These are phyloP conservation scores for Cyprinodon tularosa DNA, from an alignment of 2,113 vertebrate genomes.

Conservation along the genomic window DNA sequence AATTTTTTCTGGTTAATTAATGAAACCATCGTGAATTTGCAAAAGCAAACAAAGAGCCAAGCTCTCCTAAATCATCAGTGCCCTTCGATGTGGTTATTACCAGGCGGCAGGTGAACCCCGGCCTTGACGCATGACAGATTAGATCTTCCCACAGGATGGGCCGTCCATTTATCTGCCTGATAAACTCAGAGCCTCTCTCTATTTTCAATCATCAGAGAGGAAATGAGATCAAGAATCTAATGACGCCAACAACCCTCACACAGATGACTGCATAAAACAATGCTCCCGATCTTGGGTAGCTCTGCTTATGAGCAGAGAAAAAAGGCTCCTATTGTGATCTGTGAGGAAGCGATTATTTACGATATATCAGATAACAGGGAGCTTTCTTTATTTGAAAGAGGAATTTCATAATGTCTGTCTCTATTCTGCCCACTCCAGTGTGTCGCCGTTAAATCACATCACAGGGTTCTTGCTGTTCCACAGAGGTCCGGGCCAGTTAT, in stretches of 20 bases:
- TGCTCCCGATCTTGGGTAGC: constrained; percentile 42
- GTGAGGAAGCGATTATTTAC: constrained; percentile 57
- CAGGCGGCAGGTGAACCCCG: constrained; percentile 71
- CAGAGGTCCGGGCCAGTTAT: constrained; percentile 53
- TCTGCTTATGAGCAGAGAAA: constrained; percentile 47
- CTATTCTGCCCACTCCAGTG: constrained; percentile 36
- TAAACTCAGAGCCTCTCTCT: constrained; percentile 77
- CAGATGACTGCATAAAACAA: constrained; percentile 31
- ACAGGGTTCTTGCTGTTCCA: constrained; percentile 37
- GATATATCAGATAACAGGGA: constrained; percentile 49
- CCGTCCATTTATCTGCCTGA: constrained; percentile 82
- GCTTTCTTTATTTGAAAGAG: constrained; percentile 34
- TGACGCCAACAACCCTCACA: constrained; percentile 57
- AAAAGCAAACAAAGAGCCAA: constrained; percentile 79
- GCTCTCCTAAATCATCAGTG: constrained; percentile 68
- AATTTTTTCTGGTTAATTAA: constrained; percentile 80
- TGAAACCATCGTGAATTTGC: constrained; percentile 78
- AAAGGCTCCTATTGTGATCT: constrained; percentile 38
- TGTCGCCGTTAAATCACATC: constrained; percentile 68
- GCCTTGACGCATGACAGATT: constrained; percentile 80
- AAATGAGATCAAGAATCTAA: constrained; percentile 82
- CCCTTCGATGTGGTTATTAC: constrained; percentile 79
- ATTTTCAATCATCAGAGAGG: constrained; percentile 81
- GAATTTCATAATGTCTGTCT: constrained; percentile 40
- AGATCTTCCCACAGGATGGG: constrained; percentile 77